Evolutionary conservation across 2,797 vertebrate genomes (phyloP).

Genomic region (Salarias fasciatus): DNA sequence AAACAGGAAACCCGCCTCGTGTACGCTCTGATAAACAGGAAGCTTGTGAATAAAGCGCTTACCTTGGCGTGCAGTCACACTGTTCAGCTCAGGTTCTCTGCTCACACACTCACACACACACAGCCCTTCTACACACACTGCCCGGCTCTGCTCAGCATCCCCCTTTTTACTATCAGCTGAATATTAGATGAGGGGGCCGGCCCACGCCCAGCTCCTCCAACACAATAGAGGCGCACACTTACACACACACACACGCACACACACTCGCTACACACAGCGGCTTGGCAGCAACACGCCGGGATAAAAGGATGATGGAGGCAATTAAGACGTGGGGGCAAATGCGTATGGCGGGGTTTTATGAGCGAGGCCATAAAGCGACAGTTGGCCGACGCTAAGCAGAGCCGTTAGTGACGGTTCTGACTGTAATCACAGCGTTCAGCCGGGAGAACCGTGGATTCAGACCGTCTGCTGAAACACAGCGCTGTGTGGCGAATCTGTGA

Average conservation of each 20-base stretch:
- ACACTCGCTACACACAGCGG: constrained; percentile 49
- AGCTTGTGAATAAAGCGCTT: constrained; percentile 34
- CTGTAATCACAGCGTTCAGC: not conserved
- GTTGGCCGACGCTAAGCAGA: constrained; percentile 10
- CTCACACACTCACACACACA: constrained; percentile 49
- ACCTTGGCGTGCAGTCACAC: constrained; percentile 54
- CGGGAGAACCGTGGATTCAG: too few species aligned
- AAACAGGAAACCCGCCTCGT: not conserved
- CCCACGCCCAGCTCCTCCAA: constrained; percentile 73
- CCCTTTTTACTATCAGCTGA: constrained; percentile 68
- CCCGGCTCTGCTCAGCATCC: constrained; percentile 64
- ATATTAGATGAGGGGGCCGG: constrained; percentile 82
- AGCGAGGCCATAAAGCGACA: constrained; percentile 19
- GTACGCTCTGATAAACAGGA: not conserved
- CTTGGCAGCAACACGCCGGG: constrained; percentile 20
- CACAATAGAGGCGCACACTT: too few species aligned
- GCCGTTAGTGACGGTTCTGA: constrained; percentile 4
- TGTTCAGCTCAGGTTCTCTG: constrained; percentile 38
- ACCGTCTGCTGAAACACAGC: too few species aligned
- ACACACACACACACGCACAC: constrained; percentile 45
- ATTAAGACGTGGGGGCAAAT: constrained; percentile 16
- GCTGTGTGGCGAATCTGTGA: too few species aligned
- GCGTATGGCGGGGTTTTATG: constrained; percentile 9
- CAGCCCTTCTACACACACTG: constrained; percentile 72
- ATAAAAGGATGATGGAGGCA: constrained; percentile 10